Evolutionary conservation across 2,888 invertebrate species (phyloP).

Genomic region (Nephrotoma appendiculata): DNA sequence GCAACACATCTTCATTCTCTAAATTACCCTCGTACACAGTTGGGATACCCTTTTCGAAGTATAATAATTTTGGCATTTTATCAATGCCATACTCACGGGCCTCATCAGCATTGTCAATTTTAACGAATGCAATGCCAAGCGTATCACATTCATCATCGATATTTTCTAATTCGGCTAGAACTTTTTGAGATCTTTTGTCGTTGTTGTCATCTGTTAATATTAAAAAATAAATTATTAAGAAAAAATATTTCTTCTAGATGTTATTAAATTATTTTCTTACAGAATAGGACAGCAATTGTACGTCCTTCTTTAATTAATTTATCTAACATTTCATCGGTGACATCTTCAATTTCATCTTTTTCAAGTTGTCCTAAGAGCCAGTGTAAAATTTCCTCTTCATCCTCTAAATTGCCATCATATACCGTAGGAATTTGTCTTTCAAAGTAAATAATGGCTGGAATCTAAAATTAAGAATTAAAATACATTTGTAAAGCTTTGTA

Average conservation of each 20-base stretch:
- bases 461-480: constrained; percentile 18
- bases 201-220: constrained; percentile 69
- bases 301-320: constrained; percentile 78
- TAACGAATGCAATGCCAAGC: constrained; percentile 79
- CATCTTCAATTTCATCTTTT: constrained; percentile 88
- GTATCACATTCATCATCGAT: constrained; percentile 88
- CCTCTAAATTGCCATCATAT: constrained; percentile 81
- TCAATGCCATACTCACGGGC: constrained; percentile 84
- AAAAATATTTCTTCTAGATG: not conserved
- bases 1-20: constrained; percentile 77
- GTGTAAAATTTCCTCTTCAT: constrained; percentile 76
- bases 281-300: constrained; percentile 78
- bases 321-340: constrained; percentile 88
- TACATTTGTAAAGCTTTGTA: not conserved
- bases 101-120: constrained; percentile 81
- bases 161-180: constrained; percentile 77
- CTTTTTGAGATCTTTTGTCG: constrained; percentile 72
- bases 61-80: constrained; percentile 70
- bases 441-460: constrained; percentile 82
- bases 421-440: constrained; percentile 87
- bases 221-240: constrained; percentile 9
- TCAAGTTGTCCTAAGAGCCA: constrained; percentile 80
- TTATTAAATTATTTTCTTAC: constrained; percentile 35
- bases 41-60: constrained; percentile 64
- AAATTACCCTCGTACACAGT: constrained; percentile 68